Percentiles rank a stretch among this genome's conserved stretches.
Evolutionary conservation across 2,888 invertebrate genomes (phyloP).

Genomic region (Escarpia spicata): DNA sequence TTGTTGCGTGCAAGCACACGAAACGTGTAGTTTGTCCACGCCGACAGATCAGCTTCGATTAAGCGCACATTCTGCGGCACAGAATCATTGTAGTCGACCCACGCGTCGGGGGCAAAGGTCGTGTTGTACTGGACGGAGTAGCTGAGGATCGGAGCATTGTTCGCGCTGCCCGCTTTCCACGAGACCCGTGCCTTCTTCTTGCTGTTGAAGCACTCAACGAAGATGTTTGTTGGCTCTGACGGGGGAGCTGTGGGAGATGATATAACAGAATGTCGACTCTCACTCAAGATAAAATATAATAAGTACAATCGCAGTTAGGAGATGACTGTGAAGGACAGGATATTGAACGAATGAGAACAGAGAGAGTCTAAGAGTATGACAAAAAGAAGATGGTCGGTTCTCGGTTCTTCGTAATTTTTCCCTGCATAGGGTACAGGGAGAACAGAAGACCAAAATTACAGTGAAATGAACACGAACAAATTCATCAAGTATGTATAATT

Average conservation of each 20-base stretch:
- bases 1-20: conserved; percentile 63
- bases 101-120: conserved; percentile 89
- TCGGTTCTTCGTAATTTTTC: too few relatives aligned
- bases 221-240: neutral
- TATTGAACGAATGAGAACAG: neutral
- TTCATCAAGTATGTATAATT: too few relatives aligned
- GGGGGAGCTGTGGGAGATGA: neutral
- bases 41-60: conserved; percentile 45
- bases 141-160: conserved; percentile 90
- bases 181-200: conserved; percentile 70
- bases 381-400: neutral
- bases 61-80: neutral
- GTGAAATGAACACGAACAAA: too few relatives aligned
- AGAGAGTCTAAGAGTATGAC: neutral
- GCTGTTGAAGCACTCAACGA: conserved; percentile 32
- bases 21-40: conserved; percentile 63
- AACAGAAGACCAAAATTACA: too few relatives aligned
- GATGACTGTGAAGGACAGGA: neutral
- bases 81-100: conserved; percentile 73
- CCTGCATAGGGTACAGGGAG: too few relatives aligned
- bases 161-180: conserved; percentile 93
- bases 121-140: conserved; percentile 94
- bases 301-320: neutral
- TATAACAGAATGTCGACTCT: neutral
- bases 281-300: too few relatives aligned